Evolutionary conservation across 2,113 vertebrate species (phyloP).

Genomic region (rat (Rattus norvegicus)): GRCr8 NC_086031.1:97037001-97037500

Average conservation of each 20-base stretch:
- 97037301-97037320: neutral
- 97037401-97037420: neutral
- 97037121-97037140: neutral
- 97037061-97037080: neutral
- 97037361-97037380: neutral
- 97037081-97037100: neutral
- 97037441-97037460: too few species aligned
- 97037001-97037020: neutral
- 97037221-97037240: constrained; percentile 2
- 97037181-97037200: constrained; percentile 18
- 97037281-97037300: neutral
- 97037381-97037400: neutral
- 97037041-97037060: neutral
- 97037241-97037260: constrained; percentile 36
- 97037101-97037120: neutral
- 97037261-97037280: constrained; percentile 40
- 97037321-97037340: neutral
- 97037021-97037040: neutral
- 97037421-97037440: neutral
- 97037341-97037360: neutral
- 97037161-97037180: neutral
- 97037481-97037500: neutral
- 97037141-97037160: neutral
- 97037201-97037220: neutral
- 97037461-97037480: too few species aligned